Evolutionary conservation across 2,888 invertebrate species (phyloP), one percentile per base, ranked within the genome.

Genomic region (Abrostola tripartita): DNA sequence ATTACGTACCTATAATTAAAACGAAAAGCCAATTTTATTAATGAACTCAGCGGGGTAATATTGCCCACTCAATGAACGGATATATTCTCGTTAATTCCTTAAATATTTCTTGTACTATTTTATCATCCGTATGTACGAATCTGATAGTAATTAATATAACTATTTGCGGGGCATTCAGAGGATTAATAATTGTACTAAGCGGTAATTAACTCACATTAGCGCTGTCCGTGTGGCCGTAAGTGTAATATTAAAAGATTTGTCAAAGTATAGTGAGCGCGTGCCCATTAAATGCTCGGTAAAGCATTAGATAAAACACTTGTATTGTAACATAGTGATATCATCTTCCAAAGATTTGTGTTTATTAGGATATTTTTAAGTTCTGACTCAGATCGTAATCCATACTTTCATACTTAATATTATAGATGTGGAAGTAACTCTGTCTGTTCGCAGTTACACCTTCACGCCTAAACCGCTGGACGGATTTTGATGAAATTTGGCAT

Each of bases 201-300:
- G 84, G 81, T 91, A 88, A 91, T 92, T 92, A 92, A 89, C 89
- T 84, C 88, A 83, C 87, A 89, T 91, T 86, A 90, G 86, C 71
- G 67, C 87, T 57, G 82, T 75, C 86, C 90, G 90, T 91, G 93
- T 90, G 93, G 91, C 87, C 86, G 78, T 70, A 68, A 76, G 75
- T 78, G 87, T 85, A 86, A 86, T 90, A 90, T 89, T 88, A 89
- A 88, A 87, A 90, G 89, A 90, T 91, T 92, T 92, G 92, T 92
- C 92, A 91, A 89, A 88, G 85, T 89, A 90, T 84, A 81, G 64
- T 41, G 56, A 14, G 75, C 52, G 55, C 52, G 87, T 88, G 71
- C 86, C 85, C 92, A 87, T 85, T 85, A 77, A 10, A 35, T n/a
- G 5, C 2, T 35, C 2, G 1, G n/a, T 38, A 1, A 44, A 40